Evolutionary conservation across 2,113 vertebrate species (phyloP).

Genomic region (Colius striatus): DNA sequence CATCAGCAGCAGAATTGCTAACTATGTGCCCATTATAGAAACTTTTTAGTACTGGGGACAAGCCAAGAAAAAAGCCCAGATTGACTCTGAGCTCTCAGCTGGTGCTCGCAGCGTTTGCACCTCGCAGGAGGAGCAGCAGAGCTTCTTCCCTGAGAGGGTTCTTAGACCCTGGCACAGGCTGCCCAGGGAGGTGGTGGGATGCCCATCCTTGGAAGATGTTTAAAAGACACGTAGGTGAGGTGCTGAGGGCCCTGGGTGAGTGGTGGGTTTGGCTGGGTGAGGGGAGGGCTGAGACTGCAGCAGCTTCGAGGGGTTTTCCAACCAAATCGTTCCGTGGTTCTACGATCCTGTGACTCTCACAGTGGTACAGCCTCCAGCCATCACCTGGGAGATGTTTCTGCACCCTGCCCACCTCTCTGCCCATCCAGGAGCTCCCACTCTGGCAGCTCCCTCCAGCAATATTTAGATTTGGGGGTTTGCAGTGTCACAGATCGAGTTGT

Average conservation of each 20-base stretch:
- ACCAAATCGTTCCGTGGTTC: too few species aligned
- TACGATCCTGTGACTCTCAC: too few species aligned
- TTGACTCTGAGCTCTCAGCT: conserved; percentile 53
- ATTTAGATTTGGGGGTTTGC: neutral
- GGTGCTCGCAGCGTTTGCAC: conserved; percentile 15
- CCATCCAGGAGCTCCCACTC: neutral
- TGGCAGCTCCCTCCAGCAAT: neutral
- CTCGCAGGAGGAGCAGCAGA: neutral
- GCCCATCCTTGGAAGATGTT: too few species aligned
- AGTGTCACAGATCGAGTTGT: accelerated
- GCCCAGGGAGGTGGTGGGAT: too few species aligned
- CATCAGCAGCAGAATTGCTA: conserved; percentile 30
- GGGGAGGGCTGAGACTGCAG: too few species aligned
- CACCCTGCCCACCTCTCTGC: neutral
- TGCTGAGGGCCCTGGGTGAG: too few species aligned
- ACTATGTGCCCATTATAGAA: conserved; percentile 50
- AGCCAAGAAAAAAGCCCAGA: conserved; percentile 60
- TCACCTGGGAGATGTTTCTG: neutral
- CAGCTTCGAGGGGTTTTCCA: too few species aligned
- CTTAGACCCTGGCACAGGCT: too few species aligned
- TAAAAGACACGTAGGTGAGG: too few species aligned
- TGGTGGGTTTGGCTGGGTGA: too few species aligned
- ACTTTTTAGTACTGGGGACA: conserved; percentile 54
- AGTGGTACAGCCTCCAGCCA: neutral
- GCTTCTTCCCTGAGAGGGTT: too few species aligned